Percentiles rank a stretch among this genome's conserved stretches.
phyloP scores from a whole-genome alignment of 2,797 vertebrate genomes.

The Crossoptilon crossoptilon region DNA sequence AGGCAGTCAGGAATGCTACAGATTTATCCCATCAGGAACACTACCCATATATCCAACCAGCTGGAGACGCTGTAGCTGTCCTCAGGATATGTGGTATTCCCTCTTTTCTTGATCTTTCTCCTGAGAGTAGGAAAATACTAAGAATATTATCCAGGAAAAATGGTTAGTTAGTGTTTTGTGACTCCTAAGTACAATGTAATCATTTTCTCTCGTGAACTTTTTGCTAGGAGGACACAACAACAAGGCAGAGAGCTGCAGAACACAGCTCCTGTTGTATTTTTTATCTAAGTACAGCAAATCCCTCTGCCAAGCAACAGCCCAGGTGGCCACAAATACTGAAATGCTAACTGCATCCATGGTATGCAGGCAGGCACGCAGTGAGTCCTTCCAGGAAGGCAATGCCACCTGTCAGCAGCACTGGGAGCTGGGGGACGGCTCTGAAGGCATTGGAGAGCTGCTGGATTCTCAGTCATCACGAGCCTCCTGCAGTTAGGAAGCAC shows the following conservation, averaged over 20 bases:
- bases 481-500: not conserved
- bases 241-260: not conserved
- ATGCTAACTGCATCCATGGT: not conserved
- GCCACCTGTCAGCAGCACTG: not conserved
- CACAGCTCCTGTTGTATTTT: constrained; percentile 37
- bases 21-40: not conserved
- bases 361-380: not conserved
- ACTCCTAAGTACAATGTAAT: not conserved
- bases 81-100: fast-evolving
- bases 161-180: not conserved
- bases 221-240: not conserved
- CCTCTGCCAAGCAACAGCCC: constrained; percentile 4
- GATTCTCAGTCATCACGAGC: not conserved
- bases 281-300: constrained; percentile 42
- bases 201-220: not conserved
- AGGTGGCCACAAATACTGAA: constrained; percentile 9
- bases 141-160: not conserved
- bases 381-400: not conserved
- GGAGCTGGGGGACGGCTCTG: fast-evolving
- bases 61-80: fast-evolving
- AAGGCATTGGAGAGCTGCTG: not conserved
- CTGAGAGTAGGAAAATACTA: not conserved
- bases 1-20: not conserved
- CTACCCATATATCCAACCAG: not conserved
- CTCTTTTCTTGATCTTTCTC: not conserved